Base-by-base conservation (phyloP, 2,888 invertebrate genomes). In the Hyposoter didymator region DNA sequence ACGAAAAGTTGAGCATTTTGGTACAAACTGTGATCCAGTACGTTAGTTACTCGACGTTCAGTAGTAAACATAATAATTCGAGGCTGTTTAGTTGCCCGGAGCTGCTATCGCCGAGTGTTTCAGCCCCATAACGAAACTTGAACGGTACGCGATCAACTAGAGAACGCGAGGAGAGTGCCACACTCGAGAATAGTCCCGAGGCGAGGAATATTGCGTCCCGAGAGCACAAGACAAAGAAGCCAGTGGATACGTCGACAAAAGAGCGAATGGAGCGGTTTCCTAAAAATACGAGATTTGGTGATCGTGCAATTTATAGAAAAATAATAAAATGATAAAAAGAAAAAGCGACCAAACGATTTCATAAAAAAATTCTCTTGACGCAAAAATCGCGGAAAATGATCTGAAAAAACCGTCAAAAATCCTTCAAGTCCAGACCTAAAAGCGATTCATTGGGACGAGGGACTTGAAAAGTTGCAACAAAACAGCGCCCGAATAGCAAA, bases 101-200 rank as follows among this genome's bases (percentile, higher is more conserved):
- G 55, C 22, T 12, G 66, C 52, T 39, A 22, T 64, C 35, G 47
- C 43, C 55, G 52, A 52, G 43, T 66, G 75, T 67, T 43, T 19
- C 43, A n/a, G 14, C 59, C 49, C 52, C 22, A 75, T 55, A 14
- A 69, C 43, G 67, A 19, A 82, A 76, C 45, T 43, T 28, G 76
- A 76, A 74, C 67, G 55, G 69, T 66, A 55, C 66, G 32, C 74
- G 45, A 78, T 70, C 75, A 28, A 22, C 45, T 47, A 17, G 55
- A 75, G 75, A 70, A 45, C 22, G 67, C 22, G 75, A 75, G 28
- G 64, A 47, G 22, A 81, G 67, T 47, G 22, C 19, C 10, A 28
- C 32, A 35, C 75, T 78, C 43, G 32, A 28, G n/a, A 59, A 59
- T 78, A 59, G 45, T 70, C 35, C 59, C 47, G 45, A 59, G 70